These are phyloP conservation scores for Probaryconus sp. DNA, from an alignment of 1,140 invertebrate species.

Conservation along the genomic window DNA sequence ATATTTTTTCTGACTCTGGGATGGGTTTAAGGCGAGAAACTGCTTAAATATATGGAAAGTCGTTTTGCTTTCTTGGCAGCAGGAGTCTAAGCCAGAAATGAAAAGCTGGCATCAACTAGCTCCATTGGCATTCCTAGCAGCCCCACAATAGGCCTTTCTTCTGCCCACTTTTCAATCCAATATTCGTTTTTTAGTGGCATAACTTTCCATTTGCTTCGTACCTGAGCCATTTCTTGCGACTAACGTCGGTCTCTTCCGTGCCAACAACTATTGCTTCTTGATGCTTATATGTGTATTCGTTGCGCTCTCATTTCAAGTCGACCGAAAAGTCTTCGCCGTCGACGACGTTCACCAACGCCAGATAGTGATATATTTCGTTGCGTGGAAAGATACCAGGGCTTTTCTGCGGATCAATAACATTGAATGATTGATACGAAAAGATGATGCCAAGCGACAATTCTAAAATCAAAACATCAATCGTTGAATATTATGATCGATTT, in stretches of 20 bases:
- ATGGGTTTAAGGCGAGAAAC: constrained; percentile 22
- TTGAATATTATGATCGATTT: constrained; percentile 34
- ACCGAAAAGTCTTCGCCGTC: constrained; percentile 52
- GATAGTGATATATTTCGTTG: constrained; percentile 72
- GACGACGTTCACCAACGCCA: constrained; percentile 64
- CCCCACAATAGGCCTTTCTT: constrained; percentile 55
- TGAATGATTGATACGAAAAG: constrained; percentile 58
- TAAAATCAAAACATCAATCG: constrained; percentile 20
- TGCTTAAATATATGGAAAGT: constrained; percentile 40
- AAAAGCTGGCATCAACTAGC: constrained; percentile 70
- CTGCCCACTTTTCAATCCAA: constrained; percentile 71
- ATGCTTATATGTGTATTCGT: constrained; percentile 49
- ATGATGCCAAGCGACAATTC: constrained; percentile 62
- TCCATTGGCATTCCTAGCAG: constrained; percentile 48
- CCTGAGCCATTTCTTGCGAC: constrained; percentile 55
- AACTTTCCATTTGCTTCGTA: constrained; percentile 75
- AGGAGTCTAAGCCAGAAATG: constrained; percentile 66
- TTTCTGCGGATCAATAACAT: constrained; percentile 32
- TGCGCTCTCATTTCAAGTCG: constrained; percentile 49
- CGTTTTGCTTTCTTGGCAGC: constrained; percentile 65
- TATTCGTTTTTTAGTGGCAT: constrained; percentile 77
- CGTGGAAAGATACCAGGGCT: constrained; percentile 28
- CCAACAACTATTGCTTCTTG: constrained; percentile 46
- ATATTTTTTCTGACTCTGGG: no score
- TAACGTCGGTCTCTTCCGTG: constrained; percentile 51